phyloP scores from a whole-genome alignment of 2,797 vertebrate genomes.

The Semaprochilodus insignis region DNA sequence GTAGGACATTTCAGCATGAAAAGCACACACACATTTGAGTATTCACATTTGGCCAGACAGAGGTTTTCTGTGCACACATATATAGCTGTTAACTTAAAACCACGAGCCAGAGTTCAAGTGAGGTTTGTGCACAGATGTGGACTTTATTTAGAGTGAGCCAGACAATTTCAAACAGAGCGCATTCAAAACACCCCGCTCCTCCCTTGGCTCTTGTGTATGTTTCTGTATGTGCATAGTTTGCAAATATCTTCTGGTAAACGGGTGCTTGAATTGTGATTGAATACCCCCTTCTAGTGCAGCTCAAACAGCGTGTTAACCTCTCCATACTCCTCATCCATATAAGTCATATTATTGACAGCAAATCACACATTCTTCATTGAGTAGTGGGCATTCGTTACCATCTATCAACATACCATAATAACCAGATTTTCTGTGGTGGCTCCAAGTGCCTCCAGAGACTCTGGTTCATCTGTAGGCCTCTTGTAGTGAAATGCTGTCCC shows the following conservation, averaged over 20 bases:
- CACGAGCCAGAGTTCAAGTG: slow-evolving; percentile 60
- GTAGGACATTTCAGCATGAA: slow-evolving; percentile 6
- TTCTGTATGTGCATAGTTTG: slow-evolving; percentile 42
- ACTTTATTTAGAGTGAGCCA: slow-evolving; percentile 60
- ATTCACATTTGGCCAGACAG: slow-evolving; percentile 56
- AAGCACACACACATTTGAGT: slow-evolving; percentile 37
- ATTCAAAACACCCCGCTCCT: slow-evolving; percentile 42
- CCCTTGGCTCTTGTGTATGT: slow-evolving; percentile 32
- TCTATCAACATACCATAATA: slow-evolving; percentile 87
- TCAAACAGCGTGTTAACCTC: neutral
- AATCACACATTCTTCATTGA: neutral
- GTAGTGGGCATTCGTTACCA: neutral
- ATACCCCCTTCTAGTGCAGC: neutral
- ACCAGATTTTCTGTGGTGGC: slow-evolving; percentile 93
- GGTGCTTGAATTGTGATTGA: neutral
- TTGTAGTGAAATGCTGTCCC: slow-evolving; percentile 96
- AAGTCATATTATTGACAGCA: neutral
- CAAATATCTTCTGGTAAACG: slow-evolving; percentile 2
- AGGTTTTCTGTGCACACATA: slow-evolving; percentile 53
- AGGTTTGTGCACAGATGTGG: slow-evolving; percentile 70
- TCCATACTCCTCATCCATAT: neutral
- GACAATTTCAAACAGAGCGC: slow-evolving; percentile 51
- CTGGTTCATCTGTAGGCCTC: slow-evolving; percentile 92
- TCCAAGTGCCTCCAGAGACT: slow-evolving; percentile 93
- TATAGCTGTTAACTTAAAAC: slow-evolving; percentile 57